Base-by-base conservation (phyloP, 1,140 invertebrate species). In the Chlorops oryzae region DNA sequence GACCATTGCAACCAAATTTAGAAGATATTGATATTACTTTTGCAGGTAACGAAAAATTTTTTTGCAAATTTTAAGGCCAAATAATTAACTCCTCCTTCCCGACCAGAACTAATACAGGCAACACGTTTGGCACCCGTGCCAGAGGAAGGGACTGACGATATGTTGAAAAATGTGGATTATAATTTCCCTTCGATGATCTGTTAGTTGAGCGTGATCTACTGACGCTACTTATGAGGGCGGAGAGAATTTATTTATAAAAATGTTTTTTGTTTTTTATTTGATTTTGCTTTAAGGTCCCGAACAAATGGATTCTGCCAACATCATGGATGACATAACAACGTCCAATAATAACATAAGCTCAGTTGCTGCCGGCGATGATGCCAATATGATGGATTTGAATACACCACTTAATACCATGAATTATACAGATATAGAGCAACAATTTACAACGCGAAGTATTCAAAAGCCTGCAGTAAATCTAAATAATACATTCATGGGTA, bases 1-100 rank as follows among this genome's bases (percentile, higher is more conserved):
- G 95, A 43, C 92, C 95, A 47, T 77, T 98, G 32, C 96, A 98
- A 72, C 96, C 95, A 51, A 95, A 92, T 77, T 79, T 98, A 57
- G 94, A 98, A 70, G 96, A 98, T 75, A 92, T 93, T 91, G 86
- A 61, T 81, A 90, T 64, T 86, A 87, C 61, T 24, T 75, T 92
- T 50, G 87, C 89, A 77, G 87, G 87, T 89, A 75, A 59, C 28
- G 9, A 32, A 32, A 32, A 32, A 32, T 32, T 10, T 32, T 9
- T 32, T 32, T 15, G 9, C 28, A 32, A 32, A 10, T 32, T 32
- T 15, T n/a, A n/a, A n/a, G n/a, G n/a, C 41, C 35, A 48, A 10
- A 18, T 25, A 32, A 13, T 34, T 34, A 10, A n/a, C 28, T 34
- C 28, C 28, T n/a, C n/a, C n/a, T n/a, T n/a, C n/a, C 17, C 2